Percentiles rank a stretch among this genome's conserved stretches.
These are phyloP conservation scores for Sinocyclocheilus anshuiensis DNA, from an alignment of 2,113 vertebrate species.

Conservation along the genomic window DNA sequence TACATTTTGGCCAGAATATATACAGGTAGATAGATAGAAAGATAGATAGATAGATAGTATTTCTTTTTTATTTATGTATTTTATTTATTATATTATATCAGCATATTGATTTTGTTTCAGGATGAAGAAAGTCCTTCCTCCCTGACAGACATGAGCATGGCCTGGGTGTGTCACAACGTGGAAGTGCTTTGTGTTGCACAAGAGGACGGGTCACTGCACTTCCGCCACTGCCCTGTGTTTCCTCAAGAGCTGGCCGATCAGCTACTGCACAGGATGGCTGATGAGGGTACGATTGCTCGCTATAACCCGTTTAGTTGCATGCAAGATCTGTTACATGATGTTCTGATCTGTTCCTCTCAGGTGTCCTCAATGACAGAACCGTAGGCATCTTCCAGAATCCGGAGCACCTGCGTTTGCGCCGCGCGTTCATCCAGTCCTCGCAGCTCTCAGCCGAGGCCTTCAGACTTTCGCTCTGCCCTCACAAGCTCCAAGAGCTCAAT, in stretches of 20 bases:
- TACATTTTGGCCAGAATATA: too few species aligned
- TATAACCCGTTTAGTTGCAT: neutral
- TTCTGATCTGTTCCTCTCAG: conserved; percentile 67
- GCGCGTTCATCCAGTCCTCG: conserved; percentile 84
- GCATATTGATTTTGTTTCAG: conserved; percentile 65
- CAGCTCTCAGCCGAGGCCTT: conserved; percentile 89
- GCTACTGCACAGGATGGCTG: conserved; percentile 85
- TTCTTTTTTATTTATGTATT: too few species aligned
- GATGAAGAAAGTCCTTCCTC: conserved; percentile 83
- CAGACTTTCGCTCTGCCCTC: conserved; percentile 86
- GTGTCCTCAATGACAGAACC: conserved; percentile 88
- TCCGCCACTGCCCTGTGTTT: conserved; percentile 85
- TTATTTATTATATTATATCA: too few species aligned
- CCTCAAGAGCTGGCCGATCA: conserved; percentile 92
- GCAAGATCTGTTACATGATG: too few species aligned
- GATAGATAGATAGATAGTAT: too few species aligned
- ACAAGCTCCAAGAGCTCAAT: conserved; percentile 91
- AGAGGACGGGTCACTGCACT: conserved; percentile 85
- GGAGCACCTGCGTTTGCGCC: conserved; percentile 84
- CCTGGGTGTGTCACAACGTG: conserved; percentile 85
- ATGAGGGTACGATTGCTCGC: conserved; percentile 78
- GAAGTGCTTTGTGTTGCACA: conserved; percentile 85
- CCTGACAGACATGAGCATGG: conserved; percentile 86
- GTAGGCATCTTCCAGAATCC: conserved; percentile 89
- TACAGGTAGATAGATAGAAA: too few species aligned